Conservation (phyloP, 2,888 invertebrate species). For the Pemphredon lugubris region DNA sequence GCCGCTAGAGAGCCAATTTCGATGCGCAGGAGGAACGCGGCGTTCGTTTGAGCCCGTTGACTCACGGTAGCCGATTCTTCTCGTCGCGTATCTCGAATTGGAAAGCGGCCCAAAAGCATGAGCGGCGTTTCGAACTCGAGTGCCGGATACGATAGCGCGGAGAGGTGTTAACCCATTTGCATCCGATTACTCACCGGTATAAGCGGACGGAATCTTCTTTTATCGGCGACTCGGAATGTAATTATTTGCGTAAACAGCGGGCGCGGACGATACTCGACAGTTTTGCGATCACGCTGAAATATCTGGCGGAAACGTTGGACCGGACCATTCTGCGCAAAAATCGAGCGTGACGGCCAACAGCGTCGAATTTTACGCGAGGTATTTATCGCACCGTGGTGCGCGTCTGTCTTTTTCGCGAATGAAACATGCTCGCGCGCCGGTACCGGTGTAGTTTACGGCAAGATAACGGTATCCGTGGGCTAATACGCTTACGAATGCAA, state of each 20-base stretch:
- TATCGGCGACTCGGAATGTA: too few species aligned
- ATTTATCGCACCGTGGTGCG: too few species aligned
- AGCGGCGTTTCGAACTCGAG: slow-evolving; percentile 46
- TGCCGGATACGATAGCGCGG: slow-evolving; percentile 18
- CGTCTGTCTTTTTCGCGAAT: too few species aligned
- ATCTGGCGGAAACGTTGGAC: too few species aligned
- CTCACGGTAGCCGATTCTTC: slow-evolving; percentile 28
- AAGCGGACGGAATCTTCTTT: slow-evolving; percentile 20
- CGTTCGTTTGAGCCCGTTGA: slow-evolving; percentile 28
- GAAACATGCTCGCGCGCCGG: too few species aligned
- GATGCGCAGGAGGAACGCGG: slow-evolving; percentile 6
- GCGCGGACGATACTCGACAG: too few species aligned
- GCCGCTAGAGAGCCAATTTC: slow-evolving; percentile 13
- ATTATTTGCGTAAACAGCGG: too few species aligned
- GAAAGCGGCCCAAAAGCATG: slow-evolving; percentile 46
- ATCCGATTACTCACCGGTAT: slow-evolving; percentile 38
- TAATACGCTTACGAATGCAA: slow-evolving; percentile 41
- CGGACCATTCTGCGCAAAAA: too few species aligned
- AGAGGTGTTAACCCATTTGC: slow-evolving; percentile 42
- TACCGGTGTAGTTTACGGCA: too few species aligned
- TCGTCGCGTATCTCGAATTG: slow-evolving; percentile 45
- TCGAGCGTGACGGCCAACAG: too few species aligned
- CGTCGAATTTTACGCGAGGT: too few species aligned
- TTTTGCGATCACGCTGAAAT: too few species aligned
- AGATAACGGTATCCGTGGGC: slow-evolving; percentile 20